These are phyloP conservation scores for Thalassoma bifasciatum DNA, from an alignment of 2,113 vertebrate species.

Conservation along the genomic window DNA sequence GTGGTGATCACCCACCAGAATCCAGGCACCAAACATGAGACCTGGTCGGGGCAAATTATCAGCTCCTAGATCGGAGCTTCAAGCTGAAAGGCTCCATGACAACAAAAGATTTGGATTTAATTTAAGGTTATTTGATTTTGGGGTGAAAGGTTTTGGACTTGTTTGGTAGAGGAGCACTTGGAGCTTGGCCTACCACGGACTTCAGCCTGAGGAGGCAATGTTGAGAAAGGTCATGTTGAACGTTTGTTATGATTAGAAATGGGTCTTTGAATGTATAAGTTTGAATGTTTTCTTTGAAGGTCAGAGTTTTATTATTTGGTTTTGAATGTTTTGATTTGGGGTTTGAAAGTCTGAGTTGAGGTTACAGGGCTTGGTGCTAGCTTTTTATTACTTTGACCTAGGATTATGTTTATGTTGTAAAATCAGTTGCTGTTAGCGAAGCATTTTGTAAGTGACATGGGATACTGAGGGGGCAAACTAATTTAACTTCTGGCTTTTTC, in stretches of 20 bases:
- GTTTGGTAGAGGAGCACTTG: slow-evolving; percentile 1
- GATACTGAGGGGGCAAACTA: slow-evolving; percentile 27
- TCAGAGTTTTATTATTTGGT: slow-evolving; percentile 20
- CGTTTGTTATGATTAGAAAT: not conserved
- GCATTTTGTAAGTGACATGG: not conserved
- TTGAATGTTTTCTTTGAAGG: slow-evolving; percentile 52
- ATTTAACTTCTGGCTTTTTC: slow-evolving; percentile 11
- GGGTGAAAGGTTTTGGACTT: slow-evolving; percentile 6
- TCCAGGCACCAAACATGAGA: slow-evolving; percentile 95
- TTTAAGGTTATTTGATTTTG: slow-evolving; percentile 40
- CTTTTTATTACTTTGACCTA: slow-evolving; percentile 19
- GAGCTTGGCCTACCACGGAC: not conserved
- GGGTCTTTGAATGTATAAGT: slow-evolving; percentile 60
- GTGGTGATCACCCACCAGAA: slow-evolving; percentile 96
- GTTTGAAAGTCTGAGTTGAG: not conserved
- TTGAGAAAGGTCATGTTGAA: not conserved
- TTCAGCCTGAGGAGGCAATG: not conserved
- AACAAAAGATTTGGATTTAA: slow-evolving; percentile 17
- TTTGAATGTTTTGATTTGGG: slow-evolving; percentile 14
- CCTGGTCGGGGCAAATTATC: slow-evolving; percentile 97
- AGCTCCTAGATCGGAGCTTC: slow-evolving; percentile 85
- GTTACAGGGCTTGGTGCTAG: slow-evolving; percentile 15
- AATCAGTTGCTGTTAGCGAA: not conserved
- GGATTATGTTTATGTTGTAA: slow-evolving; percentile 5
- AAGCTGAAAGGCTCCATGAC: slow-evolving; percentile 2